Conservation (phyloP, 1,140 invertebrate species). For the Chrysoperla carnea region DNA sequence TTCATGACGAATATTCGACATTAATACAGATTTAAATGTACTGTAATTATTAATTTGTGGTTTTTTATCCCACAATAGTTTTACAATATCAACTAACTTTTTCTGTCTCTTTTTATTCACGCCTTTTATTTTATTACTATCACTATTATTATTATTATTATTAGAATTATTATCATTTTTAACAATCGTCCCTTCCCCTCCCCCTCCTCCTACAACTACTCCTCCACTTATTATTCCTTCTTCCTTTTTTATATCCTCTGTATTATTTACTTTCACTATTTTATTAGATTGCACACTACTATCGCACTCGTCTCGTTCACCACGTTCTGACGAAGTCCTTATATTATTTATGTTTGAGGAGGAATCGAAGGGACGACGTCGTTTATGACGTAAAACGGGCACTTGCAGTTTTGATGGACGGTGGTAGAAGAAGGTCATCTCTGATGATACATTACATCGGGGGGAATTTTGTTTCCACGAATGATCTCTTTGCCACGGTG, state of each 20-base stretch:
- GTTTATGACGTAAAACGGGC: conserved; percentile 12
- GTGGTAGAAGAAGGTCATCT: conserved; percentile 52
- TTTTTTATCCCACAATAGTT: background rate
- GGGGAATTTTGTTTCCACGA: conserved; percentile 68
- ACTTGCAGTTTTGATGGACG: conserved; percentile 22
- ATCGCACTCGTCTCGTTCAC: background rate
- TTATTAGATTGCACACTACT: background rate
- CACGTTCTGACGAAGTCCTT: no score
- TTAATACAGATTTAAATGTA: conserved; percentile 9
- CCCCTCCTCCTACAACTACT: background rate
- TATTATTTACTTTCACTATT: background rate
- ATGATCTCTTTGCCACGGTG: conserved; percentile 73
- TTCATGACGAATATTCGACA: conserved; percentile 19
- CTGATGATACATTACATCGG: conserved; percentile 46
- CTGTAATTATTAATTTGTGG: background rate
- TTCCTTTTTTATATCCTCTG: no score
- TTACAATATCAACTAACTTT: conserved; percentile 1
- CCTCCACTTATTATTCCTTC: background rate
- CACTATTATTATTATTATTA: background rate
- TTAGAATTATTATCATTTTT: background rate
- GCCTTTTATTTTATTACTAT: background rate
- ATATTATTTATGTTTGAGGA: no score
- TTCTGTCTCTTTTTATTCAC: background rate
- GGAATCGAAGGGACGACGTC: conserved; percentile 25
- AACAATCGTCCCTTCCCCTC: background rate